phyloP scores from a whole-genome alignment of 2,888 invertebrate species.

The Troglohyphantes excavatus region DNA sequence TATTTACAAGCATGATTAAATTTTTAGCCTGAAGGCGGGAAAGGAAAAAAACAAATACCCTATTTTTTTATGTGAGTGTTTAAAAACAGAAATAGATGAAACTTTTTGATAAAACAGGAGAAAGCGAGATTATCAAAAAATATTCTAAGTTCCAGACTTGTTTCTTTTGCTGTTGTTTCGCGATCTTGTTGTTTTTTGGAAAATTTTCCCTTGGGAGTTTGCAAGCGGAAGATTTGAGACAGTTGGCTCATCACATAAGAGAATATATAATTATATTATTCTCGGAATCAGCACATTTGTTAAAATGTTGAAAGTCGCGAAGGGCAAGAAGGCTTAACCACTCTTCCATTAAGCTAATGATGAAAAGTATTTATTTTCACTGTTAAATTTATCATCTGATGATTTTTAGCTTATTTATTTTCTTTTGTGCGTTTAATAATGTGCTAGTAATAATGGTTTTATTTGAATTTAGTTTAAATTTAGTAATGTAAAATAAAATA shows the following conservation, averaged over 20 bases:
- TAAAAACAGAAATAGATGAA: constrained; percentile 32
- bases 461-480: no score
- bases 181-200: no score
- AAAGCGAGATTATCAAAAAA: constrained; percentile 30
- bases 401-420: no score
- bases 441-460: no score
- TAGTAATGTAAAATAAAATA: no score
- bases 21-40: constrained; percentile 44
- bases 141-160: not conserved
- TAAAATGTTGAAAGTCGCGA: constrained; percentile 38
- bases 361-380: no score
- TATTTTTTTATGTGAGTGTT: constrained; percentile 16
- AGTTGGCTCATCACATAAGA: not conserved
- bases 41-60: constrained; percentile 21
- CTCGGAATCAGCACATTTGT: constrained; percentile 20
- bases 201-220: not conserved
- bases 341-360: no score
- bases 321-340: constrained; percentile 23
- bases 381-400: no score
- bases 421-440: no score
- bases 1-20: constrained; percentile 73
- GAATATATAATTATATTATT: constrained; percentile 29
- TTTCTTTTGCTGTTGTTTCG: constrained; percentile 1
- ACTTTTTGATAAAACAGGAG: constrained; percentile 55
- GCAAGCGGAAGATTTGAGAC: not conserved